Base-by-base conservation (phyloP, 2,113 vertebrate species). In the Theristicus caerulescens region DNA sequence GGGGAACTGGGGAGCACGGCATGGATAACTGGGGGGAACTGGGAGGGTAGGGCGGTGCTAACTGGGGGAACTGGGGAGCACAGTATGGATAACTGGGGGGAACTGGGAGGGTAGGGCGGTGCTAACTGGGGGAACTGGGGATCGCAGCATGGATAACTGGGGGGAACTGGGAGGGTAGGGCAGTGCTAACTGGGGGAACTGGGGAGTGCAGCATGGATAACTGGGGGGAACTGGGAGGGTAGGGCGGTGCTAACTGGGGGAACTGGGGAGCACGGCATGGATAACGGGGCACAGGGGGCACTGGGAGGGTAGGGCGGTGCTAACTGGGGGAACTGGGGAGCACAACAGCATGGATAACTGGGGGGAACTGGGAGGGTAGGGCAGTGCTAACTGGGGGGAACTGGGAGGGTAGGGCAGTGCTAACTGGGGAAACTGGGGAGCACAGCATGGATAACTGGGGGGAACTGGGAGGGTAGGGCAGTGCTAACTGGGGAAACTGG, bases 1-100 rank as follows among this genome's bases (percentile, higher is more conserved):
- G 26, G 62, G 19, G 2, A 3, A 19, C 9, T 15, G 36, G 17
- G 38, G 16, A 2, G 65, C 4, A 10, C 29, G 4, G 9, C 2
- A 5, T 3, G 15, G 27, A 6, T 26, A 51, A 51, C 49, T 51
- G 49, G 49, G 16, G 74, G 46, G 46, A 19, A 47, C 46, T 47
- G n/a, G 11, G 47, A 7, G 55, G 18, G 18, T 17, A 22, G 6
- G 29, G 25, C 18, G 13, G 46, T 13, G 29, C 14, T 25, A 5
- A 27, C n/a, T 31, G 24, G 26, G 62, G 19, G 2, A 3, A 19
- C 9, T 15, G 42, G 34, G 49, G 21, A 13, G 29, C 21, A 31
- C 27, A 7, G 21, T 17, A 20, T 26, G 16, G n/a, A 5, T 26
- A 31, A 24, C 44, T 38, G 57, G 44, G 18, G 26, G 31, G 19